Percentiles rank a stretch among this genome's conserved stretches.
Conservation (phyloP, 92 coral and sea anemone genomes). For the Pocillopora meandrina region DNA sequence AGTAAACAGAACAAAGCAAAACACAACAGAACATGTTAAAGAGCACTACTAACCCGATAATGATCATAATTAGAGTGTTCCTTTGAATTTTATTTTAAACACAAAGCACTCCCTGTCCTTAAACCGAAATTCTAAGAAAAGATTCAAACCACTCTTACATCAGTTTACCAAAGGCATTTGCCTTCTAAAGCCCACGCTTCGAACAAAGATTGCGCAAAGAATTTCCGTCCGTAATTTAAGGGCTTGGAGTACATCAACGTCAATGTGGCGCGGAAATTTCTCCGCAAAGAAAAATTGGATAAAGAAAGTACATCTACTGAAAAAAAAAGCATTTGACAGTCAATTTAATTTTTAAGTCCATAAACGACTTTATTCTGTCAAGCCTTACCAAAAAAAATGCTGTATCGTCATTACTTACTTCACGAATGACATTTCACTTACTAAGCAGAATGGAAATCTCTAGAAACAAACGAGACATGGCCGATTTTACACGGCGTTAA, state of each 20-base stretch:
- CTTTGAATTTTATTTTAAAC: neutral
- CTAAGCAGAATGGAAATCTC: constrained; percentile 13
- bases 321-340: too few relatives aligned
- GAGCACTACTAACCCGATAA: neutral
- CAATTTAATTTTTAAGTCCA: too few relatives aligned
- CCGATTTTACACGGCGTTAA: neutral
- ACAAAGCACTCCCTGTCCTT: neutral
- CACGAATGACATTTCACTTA: neutral
- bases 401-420: neutral
- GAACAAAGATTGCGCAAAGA: too few relatives aligned
- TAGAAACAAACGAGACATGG: neutral
- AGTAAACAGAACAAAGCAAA: constrained; percentile 17
- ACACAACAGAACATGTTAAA: constrained; percentile 13
- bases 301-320: too few relatives aligned
- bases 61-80: neutral
- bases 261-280: too few relatives aligned
- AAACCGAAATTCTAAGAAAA: neutral
- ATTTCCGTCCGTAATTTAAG: too few relatives aligned
- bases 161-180: neutral
- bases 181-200: too few relatives aligned
- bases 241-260: too few relatives aligned
- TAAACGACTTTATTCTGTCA: too few relatives aligned
- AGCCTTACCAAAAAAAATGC: neutral
- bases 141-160: neutral
- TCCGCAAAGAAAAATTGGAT: too few relatives aligned